Conservation (phyloP, 2,113 vertebrate species). For the Perognathus longimembris region DNA sequence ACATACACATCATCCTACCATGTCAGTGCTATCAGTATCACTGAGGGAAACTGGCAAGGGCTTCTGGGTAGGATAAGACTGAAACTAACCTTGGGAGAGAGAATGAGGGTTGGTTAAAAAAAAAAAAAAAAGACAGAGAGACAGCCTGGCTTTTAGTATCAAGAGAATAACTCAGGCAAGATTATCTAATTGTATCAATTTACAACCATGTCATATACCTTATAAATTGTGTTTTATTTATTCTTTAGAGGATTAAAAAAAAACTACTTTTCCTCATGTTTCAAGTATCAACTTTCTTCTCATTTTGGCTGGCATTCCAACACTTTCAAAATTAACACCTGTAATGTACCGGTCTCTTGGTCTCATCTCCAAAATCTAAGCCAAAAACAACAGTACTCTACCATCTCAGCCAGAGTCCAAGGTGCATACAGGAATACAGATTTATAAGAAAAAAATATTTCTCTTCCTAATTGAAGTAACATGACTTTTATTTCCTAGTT, state of each 20-base stretch:
- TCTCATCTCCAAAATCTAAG: neutral
- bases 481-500: neutral
- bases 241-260: neutral
- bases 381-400: neutral
- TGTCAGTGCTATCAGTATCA: neutral
- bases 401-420: neutral
- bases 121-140: neutral
- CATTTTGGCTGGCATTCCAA: neutral
- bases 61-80: neutral
- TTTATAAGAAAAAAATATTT: constrained; percentile 21
- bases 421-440: neutral
- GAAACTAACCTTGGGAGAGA: constrained; percentile 5
- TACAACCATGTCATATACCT: neutral
- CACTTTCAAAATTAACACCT: neutral
- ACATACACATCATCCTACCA: neutral
- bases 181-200: neutral
- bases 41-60: neutral
- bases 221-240: neutral
- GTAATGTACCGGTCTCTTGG: neutral
- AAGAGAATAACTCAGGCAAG: neutral
- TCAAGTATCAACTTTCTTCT: neutral
- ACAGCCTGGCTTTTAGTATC: neutral
- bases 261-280: neutral
- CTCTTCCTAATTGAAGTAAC: neutral
- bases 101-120: neutral